These are phyloP conservation scores for Gallinago media DNA, from an alignment of 2,113 vertebrate species.

Conservation along the genomic window DNA sequence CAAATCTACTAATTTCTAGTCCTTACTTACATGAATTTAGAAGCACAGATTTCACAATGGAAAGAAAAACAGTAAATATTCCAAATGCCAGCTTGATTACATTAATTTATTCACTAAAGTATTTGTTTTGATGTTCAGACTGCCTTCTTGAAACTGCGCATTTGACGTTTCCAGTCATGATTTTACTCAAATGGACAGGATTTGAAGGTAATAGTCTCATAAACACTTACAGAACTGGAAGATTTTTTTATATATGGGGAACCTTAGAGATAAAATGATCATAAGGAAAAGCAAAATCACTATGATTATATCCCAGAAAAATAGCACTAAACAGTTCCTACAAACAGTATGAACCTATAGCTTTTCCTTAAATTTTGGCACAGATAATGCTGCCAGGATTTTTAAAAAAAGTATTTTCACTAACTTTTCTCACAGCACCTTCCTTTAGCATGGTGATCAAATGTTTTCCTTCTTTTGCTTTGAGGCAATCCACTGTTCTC, in stretches of 20 bases:
- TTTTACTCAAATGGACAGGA: neutral
- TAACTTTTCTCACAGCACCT: neutral
- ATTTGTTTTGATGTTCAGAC: neutral
- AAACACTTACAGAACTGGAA: neutral
- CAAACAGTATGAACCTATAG: neutral
- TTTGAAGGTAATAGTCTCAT: neutral
- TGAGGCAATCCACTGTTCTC: neutral
- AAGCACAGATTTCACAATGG: neutral
- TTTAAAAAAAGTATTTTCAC: rapidly evolving
- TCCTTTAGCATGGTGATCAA: neutral
- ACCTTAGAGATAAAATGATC: neutral
- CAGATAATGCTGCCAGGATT: neutral
- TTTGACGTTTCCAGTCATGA: neutral
- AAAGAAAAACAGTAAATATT: neutral
- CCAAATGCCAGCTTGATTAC: neutral
- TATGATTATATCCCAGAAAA: neutral
- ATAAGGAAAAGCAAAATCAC: neutral
- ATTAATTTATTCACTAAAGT: neutral
- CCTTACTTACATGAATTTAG: neutral
- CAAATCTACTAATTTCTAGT: neutral
- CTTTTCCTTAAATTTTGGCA: neutral
- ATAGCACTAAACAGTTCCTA: neutral
- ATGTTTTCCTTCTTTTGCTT: neutral
- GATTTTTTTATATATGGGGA: neutral
- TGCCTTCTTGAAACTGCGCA: neutral